A percentile compares a stretch with the other conserved stretches of the same genome.
phyloP scores from a whole-genome alignment of 2,888 invertebrate genomes.

The Leucoma salicis region DNA sequence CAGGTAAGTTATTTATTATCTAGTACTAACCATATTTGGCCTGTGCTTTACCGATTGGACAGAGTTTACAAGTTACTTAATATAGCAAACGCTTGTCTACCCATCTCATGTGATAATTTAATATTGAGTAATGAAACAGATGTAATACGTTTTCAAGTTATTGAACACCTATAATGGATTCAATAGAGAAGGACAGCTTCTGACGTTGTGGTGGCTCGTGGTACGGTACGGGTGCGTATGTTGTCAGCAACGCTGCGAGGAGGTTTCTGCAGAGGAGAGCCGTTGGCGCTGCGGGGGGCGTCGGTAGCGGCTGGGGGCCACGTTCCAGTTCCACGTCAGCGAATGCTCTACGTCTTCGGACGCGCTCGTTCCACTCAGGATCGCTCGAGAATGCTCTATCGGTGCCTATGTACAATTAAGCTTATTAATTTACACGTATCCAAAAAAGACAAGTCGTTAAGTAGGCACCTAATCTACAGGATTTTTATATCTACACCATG shows the following conservation, averaged over 20 bases:
- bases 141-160: constrained; percentile 29
- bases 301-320: constrained; percentile 38
- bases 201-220: constrained; percentile 47
- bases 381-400: constrained; percentile 48
- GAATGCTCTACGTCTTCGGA: constrained; percentile 82
- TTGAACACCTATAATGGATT: constrained; percentile 86
- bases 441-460: too few relatives aligned
- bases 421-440: too few relatives aligned
- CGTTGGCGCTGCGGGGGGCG: constrained; percentile 42
- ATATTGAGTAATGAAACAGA: too few relatives aligned
- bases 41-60: too few relatives aligned
- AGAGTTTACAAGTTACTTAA: too few relatives aligned
- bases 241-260: constrained; percentile 65
- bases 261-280: constrained; percentile 76
- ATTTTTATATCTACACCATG: too few relatives aligned
- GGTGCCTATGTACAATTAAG: constrained; percentile 36
- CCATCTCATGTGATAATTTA: too few relatives aligned
- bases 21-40: too few relatives aligned
- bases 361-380: constrained; percentile 78
- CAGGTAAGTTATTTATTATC: too few relatives aligned
- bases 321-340: constrained; percentile 87
- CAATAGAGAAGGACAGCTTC: constrained; percentile 84
- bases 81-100: too few relatives aligned
- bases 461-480: too few relatives aligned
- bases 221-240: constrained; percentile 56